Percentiles rank a stretch among this genome's conserved stretches.
These are phyloP conservation scores for Chaetorhynchus papuensis DNA, from an alignment of 2,113 vertebrate genomes.

Conservation along the genomic window DNA sequence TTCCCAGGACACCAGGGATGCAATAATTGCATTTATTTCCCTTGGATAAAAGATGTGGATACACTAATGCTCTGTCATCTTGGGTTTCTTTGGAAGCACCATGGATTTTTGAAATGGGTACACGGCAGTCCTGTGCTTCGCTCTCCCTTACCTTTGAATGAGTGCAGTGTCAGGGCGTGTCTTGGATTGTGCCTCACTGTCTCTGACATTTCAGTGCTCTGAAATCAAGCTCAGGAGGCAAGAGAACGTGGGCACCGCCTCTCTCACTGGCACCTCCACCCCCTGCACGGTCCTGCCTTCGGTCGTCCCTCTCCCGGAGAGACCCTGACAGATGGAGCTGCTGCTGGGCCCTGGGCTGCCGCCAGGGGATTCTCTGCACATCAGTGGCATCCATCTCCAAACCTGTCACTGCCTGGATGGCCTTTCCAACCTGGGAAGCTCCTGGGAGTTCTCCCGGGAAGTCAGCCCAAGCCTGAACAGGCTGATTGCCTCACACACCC, in stretches of 20 bases:
- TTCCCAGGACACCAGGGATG: neutral
- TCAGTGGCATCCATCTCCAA: neutral
- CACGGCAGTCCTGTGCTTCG: fast-evolving
- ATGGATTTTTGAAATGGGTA: neutral
- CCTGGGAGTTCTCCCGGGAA: neutral
- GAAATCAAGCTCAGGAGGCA: neutral
- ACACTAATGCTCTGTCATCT: neutral
- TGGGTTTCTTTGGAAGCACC: neutral
- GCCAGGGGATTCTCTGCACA: neutral
- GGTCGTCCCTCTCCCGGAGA: neutral
- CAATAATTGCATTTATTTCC: neutral
- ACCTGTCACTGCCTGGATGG: neutral
- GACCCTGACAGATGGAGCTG: slow-evolving; percentile 1
- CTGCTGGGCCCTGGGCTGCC: neutral
- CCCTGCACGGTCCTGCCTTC: neutral
- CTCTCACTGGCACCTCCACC: neutral
- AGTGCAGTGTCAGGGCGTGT: neutral
- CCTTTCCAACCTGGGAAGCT: neutral
- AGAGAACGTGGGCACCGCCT: fast-evolving
- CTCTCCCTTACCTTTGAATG: neutral
- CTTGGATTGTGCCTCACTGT: neutral
- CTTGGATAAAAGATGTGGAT: neutral
- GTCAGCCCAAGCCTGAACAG: neutral
- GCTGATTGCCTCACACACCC: neutral
- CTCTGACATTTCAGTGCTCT: neutral